A percentile compares a stretch with the other conserved stretches of the same genome.
phyloP scores from a whole-genome alignment of 2,113 vertebrate genomes.

The Morone saxatilis region DNA sequence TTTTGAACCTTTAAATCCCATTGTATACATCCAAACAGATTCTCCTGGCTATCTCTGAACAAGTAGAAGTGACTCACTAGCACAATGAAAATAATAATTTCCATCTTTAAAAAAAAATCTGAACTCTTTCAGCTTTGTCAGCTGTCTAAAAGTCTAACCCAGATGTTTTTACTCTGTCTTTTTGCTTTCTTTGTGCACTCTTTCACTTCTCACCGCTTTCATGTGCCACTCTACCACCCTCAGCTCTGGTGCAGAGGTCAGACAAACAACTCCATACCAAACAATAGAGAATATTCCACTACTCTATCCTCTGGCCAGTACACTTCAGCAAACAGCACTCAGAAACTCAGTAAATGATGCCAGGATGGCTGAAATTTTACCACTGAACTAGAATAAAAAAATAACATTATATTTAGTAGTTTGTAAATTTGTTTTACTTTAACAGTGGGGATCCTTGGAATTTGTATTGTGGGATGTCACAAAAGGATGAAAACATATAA shows the following conservation, averaged over 20 bases:
- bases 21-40: not conserved
- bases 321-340: not conserved
- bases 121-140: not conserved
- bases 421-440: no score
- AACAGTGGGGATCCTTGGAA: no score
- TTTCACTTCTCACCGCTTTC: not conserved
- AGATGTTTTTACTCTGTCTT: not conserved
- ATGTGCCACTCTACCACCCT: not conserved
- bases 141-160: not conserved
- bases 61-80: not conserved
- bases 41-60: not conserved
- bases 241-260: not conserved
- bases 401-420: no score
- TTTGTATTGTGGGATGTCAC: not conserved
- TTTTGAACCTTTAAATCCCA: not conserved
- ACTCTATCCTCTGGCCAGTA: not conserved
- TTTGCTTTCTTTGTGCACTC: not conserved
- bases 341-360: not conserved
- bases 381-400: not conserved
- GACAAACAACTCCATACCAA: not conserved
- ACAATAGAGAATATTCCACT: not conserved
- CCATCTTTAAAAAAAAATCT: not conserved
- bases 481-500: not conserved
- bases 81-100: not conserved
- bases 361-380: not conserved